phyloP scores from a whole-genome alignment of 2,888 invertebrate genomes.

The Drosophila multiciliata region DNA sequence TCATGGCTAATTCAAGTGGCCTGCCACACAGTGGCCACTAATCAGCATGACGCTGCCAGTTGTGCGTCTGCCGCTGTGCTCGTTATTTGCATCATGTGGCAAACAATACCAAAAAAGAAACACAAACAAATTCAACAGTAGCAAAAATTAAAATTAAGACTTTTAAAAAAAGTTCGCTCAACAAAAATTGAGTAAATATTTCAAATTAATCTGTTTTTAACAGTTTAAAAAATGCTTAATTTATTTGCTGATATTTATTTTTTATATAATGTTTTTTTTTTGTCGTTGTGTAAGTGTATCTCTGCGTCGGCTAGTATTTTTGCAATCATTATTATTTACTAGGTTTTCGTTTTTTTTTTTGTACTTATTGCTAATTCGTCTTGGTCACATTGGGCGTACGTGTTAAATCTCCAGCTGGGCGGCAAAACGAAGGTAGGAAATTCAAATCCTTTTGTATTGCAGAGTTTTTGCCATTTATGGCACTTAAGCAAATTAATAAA shows the following conservation, averaged over 20 bases:
- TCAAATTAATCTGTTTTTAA: neutral
- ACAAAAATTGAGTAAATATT: neutral
- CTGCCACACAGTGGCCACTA: constrained; percentile 14
- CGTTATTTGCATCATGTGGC: neutral
- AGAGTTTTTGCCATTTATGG: constrained; percentile 68
- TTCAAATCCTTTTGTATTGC: constrained; percentile 66
- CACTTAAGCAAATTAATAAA: constrained; percentile 80
- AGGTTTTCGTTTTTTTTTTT: neutral
- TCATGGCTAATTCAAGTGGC: constrained; percentile 23
- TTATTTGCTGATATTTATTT: neutral
- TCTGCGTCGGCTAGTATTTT: constrained; percentile 2
- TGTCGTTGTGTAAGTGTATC: constrained; percentile 25
- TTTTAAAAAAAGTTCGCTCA: neutral
- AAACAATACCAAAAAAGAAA: neutral
- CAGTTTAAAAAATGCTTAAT: neutral
- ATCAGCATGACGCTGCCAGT: constrained; percentile 29
- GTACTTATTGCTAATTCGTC: constrained; percentile 65
- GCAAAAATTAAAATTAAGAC: neutral
- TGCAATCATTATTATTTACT: constrained; percentile 10
- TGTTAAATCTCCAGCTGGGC: constrained; percentile 73
- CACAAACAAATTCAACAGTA: neutral
- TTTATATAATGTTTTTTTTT: neutral
- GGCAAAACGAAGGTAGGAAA: constrained; percentile 52
- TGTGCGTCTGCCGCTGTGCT: neutral
- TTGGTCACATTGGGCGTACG: constrained; percentile 65